phyloP scores from a whole-genome alignment of 2,113 vertebrate species.

The Poeciliopsis occidentalis region DNA sequence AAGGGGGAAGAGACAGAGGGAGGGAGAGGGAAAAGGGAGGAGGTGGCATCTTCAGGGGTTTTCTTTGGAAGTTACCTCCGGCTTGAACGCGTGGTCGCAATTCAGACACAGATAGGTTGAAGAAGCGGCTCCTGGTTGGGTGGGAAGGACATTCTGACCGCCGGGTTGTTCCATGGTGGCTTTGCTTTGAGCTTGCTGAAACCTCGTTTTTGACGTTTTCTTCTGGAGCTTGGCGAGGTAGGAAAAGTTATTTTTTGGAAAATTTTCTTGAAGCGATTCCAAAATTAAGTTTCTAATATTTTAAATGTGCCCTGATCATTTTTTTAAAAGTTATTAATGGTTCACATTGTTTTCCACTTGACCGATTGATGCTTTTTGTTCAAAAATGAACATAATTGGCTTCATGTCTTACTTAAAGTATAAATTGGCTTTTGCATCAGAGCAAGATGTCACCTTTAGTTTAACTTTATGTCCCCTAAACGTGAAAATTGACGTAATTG shows the following conservation, averaged over 20 bases:
- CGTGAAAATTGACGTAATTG: constrained; percentile 56
- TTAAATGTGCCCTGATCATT: background rate
- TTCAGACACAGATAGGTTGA: constrained; percentile 66
- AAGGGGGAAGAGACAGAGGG: constrained; percentile 73
- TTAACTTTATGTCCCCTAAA: constrained; percentile 34
- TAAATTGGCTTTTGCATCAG: constrained; percentile 22
- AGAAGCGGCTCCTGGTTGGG: constrained; percentile 61
- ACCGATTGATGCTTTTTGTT: constrained; percentile 6
- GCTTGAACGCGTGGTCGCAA: constrained; percentile 73
- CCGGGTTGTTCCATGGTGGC: constrained; percentile 46
- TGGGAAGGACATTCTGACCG: constrained; percentile 63
- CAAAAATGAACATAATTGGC: constrained; percentile 51
- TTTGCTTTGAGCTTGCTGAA: constrained; percentile 66
- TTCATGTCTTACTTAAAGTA: constrained; percentile 54
- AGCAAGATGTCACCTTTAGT: constrained; percentile 46
- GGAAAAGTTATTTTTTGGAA: constrained; percentile 32
- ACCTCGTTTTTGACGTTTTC: constrained; percentile 25
- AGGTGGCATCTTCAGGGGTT: constrained; percentile 77
- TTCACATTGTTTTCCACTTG: background rate
- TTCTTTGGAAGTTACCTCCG: constrained; percentile 76
- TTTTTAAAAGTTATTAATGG: background rate
- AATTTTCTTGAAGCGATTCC: background rate
- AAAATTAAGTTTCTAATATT: background rate
- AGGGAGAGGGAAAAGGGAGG: constrained; percentile 52
- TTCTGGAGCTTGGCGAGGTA: constrained; percentile 64